These are phyloP conservation scores for Athalia cordata DNA, from an alignment of 2,888 invertebrate genomes.

Conservation along the genomic window DNA sequence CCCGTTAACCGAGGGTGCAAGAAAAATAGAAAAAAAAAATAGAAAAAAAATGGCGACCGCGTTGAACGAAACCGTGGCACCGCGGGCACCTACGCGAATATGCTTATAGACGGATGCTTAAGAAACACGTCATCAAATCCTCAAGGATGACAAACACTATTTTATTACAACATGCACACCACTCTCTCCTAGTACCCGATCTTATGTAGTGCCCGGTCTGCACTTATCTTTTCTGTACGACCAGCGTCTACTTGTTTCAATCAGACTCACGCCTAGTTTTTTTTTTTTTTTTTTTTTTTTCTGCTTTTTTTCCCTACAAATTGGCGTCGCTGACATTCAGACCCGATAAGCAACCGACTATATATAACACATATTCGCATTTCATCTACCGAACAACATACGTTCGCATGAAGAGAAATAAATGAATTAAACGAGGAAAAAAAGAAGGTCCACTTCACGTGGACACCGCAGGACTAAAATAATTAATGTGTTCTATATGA, in stretches of 20 bases:
- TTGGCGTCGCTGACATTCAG: neutral
- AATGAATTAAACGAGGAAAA: neutral
- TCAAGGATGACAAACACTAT: constrained; percentile 45
- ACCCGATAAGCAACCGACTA: neutral
- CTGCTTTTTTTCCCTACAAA: neutral
- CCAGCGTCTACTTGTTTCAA: neutral
- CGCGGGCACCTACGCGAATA: constrained; percentile 39
- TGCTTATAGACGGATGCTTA: constrained; percentile 30
- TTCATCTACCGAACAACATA: constrained; percentile 2
- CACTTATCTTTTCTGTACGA: constrained; percentile 6
- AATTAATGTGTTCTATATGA: too few relatives aligned
- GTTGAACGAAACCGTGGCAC: neutral
- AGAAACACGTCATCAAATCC: constrained; percentile 43
- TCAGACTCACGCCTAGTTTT: neutral
- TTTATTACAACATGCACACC: constrained; percentile 29
- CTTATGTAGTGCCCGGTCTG: neutral
- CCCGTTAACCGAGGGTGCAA: constrained; percentile 32
- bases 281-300: neutral
- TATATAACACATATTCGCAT: neutral
- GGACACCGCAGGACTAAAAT: too few relatives aligned
- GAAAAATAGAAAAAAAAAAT: constrained; percentile 26
- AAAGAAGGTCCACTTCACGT: neutral
- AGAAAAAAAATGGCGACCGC: constrained; percentile 27
- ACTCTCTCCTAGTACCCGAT: neutral
- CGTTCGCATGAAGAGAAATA: too few relatives aligned